Evolutionary conservation across 2,113 vertebrate genomes (phyloP), one percentile per base, ranked within the genome.

Genomic region (Mystacornis crossleyi): DNA sequence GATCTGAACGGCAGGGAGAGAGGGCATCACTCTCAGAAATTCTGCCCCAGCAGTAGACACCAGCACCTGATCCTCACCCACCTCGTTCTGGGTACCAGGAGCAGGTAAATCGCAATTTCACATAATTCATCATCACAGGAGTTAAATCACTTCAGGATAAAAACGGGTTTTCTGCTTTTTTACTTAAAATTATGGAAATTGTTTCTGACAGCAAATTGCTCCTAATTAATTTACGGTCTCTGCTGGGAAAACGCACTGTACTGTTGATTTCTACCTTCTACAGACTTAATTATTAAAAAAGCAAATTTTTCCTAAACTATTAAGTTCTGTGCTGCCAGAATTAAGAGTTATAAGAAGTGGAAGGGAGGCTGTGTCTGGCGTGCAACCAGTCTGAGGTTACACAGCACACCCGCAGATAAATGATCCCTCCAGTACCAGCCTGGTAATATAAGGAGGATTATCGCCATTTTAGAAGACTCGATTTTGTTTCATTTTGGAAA

Each of bases 151-250:
- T 97, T 97, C 95, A 97, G 96, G 95, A 98, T 97, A 95, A 95
- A 97, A 98, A 97, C 7, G 40, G 84, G 95, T 97, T 98, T 98
- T 98, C 95, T 97, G 96, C 84, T 97, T 97, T 98, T 98, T 96
- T 90, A 97, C 96, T 97, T 97, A 97, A 98, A 98, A 98, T 98
- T 98, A 98, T 98, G 98, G 97, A 98, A 98, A 98, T 98, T 98
- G 96, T 97, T 98, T 98, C 98, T 98, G 98, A 98, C 98, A 98
- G 98, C 95, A 97, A 98, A 98, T 98, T 98, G 96, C 97, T 98
- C 97, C 96, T 98, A 98, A 98, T 98, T 98, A 98, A 98, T 98
- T 98, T 98, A 96, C 94, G n/a, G 96, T 97, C 98, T 98, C 97
- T 97, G 97, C 97, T 98, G 98, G 97, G 97, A 98, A 98, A 98